Conservation (phyloP, 1,140 invertebrate species). For the Piezodorus guildinii region DNA sequence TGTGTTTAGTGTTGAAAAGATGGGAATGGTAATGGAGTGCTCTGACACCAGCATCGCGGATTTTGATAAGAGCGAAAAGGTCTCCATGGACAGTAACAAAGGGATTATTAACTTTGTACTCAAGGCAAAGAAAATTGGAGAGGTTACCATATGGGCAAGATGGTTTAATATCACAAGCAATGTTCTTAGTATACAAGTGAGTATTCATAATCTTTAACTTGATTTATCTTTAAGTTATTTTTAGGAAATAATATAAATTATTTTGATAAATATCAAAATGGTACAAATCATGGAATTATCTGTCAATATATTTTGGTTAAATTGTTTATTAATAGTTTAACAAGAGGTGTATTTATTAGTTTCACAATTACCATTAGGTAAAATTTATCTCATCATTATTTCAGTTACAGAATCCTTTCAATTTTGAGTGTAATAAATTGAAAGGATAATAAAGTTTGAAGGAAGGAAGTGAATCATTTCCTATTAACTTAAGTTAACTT, state of each 20-base stretch:
- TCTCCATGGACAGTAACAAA: not conserved
- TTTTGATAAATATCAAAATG: too few species aligned
- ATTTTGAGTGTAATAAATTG: too few species aligned
- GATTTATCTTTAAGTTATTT: too few species aligned
- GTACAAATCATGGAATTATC: too few species aligned
- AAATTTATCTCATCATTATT: too few species aligned
- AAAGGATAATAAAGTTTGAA: too few species aligned
- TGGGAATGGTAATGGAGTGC: not conserved
- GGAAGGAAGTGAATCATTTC: too few species aligned
- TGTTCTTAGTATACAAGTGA: slow-evolving; percentile 34
- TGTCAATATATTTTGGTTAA: not conserved
- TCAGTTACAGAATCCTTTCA: too few species aligned
- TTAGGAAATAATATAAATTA: too few species aligned
- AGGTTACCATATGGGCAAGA: slow-evolving; percentile 27
- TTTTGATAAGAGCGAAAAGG: not conserved
- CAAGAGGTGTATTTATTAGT: not conserved
- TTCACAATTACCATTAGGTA: too few species aligned
- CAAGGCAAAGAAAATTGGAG: not conserved
- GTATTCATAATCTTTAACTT: not conserved
- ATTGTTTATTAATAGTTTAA: not conserved
- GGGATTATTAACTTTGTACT: slow-evolving; percentile 14
- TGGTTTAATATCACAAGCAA: slow-evolving; percentile 28
- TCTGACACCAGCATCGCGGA: not conserved
- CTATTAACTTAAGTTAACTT: too few species aligned
- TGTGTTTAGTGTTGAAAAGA: not conserved